Base-by-base conservation (phyloP, 2,888 invertebrate genomes). In the Ectemnius cavifrons region DNA sequence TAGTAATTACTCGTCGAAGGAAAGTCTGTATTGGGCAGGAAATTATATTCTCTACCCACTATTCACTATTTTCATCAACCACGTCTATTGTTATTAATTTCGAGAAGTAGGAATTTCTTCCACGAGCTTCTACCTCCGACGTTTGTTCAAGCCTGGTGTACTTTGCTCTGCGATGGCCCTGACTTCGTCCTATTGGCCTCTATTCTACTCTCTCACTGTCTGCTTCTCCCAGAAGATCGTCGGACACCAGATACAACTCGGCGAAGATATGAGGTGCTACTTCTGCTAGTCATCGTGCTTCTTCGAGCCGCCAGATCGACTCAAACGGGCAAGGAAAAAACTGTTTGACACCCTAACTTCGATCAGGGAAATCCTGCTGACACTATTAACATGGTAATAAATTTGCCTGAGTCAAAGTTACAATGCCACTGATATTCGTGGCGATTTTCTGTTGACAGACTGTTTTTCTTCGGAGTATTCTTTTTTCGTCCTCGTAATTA, bases 171-270 rank as follows among this genome's bases (percentile, higher is more conserved):
- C 3, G 13, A 14, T 52, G 52, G 52, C 52, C 52, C 52, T 52
- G 52, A 52, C 52, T 52, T 16, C 52, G 52, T 52, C 16, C 52
- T 52, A 52, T 52, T 52, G 52, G 52, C 52, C 52, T 52, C 52
- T 16, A 52, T 52, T 52, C 16, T 47, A 47, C 47, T 52, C 52
- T 52, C 52, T 14, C 52, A 16, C 3, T 52, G 52, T 16, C 16
- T 13, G 16, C 16, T 23, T 23, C 23, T 5, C 52, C 8, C 1
- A 16, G 16, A 52, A 52, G 52, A 14, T 47, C 47, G 3, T 11
- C 47, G 0, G 47, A 47, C 47, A n/a, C 3, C 37, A 1, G 37
- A 37, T 37, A 8, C 37, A 8, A 37, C 37, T 37, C 8, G 37
- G 37, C 37, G 37, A 37, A 8, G 8, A 37, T 37, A 1, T 6